A percentile compares a stretch with the other conserved stretches of the same genome.
Evolutionary conservation across 92 coral and sea anemone genomes (phyloP).

Genomic region (Parazoanthus darwini): DNA sequence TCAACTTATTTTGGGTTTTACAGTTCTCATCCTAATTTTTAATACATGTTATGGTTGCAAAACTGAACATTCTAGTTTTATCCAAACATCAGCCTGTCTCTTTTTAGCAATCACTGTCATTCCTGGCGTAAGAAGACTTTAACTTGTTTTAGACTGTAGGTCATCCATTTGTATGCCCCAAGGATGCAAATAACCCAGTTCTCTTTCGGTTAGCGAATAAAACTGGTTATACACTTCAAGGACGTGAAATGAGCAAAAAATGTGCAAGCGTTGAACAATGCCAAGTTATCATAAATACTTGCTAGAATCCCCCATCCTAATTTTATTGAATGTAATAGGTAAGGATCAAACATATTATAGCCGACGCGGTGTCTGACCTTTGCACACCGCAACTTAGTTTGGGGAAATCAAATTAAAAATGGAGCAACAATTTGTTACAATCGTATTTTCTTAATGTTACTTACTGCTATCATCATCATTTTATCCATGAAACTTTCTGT

Average conservation of each 20-base stretch:
- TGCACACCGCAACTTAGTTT: neutral
- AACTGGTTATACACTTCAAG: neutral
- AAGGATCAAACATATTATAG: neutral
- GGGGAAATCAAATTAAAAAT: neutral
- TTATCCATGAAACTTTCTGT: neutral
- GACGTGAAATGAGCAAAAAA: too few species aligned
- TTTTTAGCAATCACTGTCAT: neutral
- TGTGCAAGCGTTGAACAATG: neutral
- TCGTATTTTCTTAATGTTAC: too few species aligned
- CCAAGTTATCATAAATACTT: neutral
- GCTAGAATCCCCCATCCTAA: neutral
- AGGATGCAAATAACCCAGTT: neutral
- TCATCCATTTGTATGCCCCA: too few species aligned
- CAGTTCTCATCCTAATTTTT: too few species aligned
- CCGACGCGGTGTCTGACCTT: neutral
- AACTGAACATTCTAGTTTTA: too few species aligned
- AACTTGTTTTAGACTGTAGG: neutral
- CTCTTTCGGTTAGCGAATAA: neutral
- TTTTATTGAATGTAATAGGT: neutral
- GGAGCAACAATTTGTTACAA: too few species aligned
- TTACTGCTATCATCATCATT: too few species aligned
- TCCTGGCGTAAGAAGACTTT: neutral
- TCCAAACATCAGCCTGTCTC: too few species aligned
- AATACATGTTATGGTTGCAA: too few species aligned
- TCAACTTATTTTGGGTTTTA: too few species aligned